phyloP scores from a whole-genome alignment of 1,140 invertebrate genomes.

The Choristoneura fumiferana region DNA sequence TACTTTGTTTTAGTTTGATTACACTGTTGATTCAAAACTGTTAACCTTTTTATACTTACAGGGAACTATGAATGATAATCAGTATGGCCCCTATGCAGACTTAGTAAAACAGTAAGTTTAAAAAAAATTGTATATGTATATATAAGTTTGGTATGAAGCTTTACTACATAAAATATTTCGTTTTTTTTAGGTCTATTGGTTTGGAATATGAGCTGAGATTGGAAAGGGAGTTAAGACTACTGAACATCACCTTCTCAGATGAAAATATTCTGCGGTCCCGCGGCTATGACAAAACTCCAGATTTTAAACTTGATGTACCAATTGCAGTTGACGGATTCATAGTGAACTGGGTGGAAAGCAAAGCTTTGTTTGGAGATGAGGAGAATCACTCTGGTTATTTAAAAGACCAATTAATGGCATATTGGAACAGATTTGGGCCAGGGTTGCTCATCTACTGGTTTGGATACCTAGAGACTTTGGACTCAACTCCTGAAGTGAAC shows the following conservation, averaged over 20 bases:
- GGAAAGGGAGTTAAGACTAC: conserved; percentile 63
- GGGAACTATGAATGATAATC: conserved; percentile 86
- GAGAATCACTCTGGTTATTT: conserved; percentile 91
- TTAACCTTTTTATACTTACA: conserved; percentile 53
- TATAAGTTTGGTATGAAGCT: no score
- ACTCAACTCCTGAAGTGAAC: conserved; percentile 71
- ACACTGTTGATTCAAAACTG: no score
- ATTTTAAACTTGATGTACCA: conserved; percentile 94
- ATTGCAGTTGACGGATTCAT: conserved; percentile 91
- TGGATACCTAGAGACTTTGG: conserved; percentile 87
- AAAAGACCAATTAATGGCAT: conserved; percentile 92
- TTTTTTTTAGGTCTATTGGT: conserved; percentile 67
- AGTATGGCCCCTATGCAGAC: conserved; percentile 88
- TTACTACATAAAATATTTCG: conserved; percentile 20
- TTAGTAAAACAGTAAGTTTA: conserved; percentile 81
- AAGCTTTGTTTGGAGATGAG: conserved; percentile 94
- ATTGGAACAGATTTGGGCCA: conserved; percentile 96
- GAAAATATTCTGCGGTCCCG: conserved; percentile 88
- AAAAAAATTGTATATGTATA: no score
- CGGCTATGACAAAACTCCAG: conserved; percentile 97
- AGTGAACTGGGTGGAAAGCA: conserved; percentile 98
- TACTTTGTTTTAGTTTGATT: no score
- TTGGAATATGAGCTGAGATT: conserved; percentile 73
- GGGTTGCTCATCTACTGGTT: conserved; percentile 98
- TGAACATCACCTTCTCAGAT: conserved; percentile 83